A percentile compares a stretch with the other conserved stretches of the same genome.
These are phyloP conservation scores for Heliconius ismenius DNA, from an alignment of 2,888 invertebrate genomes.

Conservation along the genomic window DNA sequence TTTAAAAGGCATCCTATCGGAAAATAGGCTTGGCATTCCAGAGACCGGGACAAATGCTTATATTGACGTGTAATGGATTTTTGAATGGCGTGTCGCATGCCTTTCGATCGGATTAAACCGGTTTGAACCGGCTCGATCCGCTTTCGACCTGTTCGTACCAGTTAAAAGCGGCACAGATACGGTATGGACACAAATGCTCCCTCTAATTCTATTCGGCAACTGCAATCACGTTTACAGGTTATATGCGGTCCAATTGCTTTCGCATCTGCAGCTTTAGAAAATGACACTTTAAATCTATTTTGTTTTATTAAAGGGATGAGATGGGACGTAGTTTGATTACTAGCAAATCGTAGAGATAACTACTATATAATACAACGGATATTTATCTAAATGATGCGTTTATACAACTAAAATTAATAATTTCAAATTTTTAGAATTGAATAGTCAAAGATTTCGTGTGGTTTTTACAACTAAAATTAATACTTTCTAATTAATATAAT, in stretches of 20 bases:
- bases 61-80: slow-evolving; percentile 79
- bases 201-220: slow-evolving; percentile 52
- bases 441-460: no score
- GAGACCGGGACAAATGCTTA: slow-evolving; percentile 62
- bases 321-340: slow-evolving; percentile 18
- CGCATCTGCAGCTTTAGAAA: slow-evolving; percentile 23
- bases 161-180: slow-evolving; percentile 30
- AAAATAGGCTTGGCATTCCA: slow-evolving; percentile 41
- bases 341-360: neutral
- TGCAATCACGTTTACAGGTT: slow-evolving; percentile 37
- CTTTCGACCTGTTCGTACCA: slow-evolving; percentile 37
- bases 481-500: no score
- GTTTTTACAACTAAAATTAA: no score
- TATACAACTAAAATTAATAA: no score
- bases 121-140: slow-evolving; percentile 51
- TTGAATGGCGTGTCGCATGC: slow-evolving; percentile 65
- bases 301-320: slow-evolving; percentile 15
- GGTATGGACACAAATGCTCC: slow-evolving; percentile 52
- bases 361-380: no score
- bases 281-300: slow-evolving; percentile 26
- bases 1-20: slow-evolving; percentile 41
- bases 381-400: no score
- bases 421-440: no score
- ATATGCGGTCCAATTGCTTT: slow-evolving; percentile 28
- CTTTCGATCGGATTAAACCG: slow-evolving; percentile 56